Conservation (phyloP, 2,888 invertebrate genomes). For the Sarcophaga subvicina region DNA sequence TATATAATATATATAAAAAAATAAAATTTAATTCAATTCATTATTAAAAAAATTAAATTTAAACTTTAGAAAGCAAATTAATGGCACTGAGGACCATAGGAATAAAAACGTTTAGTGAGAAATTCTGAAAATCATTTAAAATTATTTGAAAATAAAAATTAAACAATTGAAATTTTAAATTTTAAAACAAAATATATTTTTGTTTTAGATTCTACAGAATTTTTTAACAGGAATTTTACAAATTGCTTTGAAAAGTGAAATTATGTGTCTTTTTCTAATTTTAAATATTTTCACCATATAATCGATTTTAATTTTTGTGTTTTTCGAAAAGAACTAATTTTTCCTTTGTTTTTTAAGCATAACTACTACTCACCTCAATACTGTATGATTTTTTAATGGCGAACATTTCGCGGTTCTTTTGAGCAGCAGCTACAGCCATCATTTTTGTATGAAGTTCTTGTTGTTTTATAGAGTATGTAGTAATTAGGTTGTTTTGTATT, state of each 20-base stretch:
- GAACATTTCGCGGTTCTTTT: slow-evolving; percentile 97
- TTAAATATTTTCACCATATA: too few relatives aligned
- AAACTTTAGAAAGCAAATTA: not conserved
- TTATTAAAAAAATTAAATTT: not conserved
- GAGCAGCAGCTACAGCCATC: slow-evolving; percentile 95
- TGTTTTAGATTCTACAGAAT: too few relatives aligned
- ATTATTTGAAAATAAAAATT: too few relatives aligned
- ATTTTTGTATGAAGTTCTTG: slow-evolving; percentile 80
- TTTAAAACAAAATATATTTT: too few relatives aligned
- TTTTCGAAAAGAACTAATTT: too few relatives aligned
- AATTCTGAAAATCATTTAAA: not conserved
- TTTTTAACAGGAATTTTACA: too few relatives aligned
- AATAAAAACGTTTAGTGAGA: too few relatives aligned
- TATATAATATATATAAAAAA: not conserved
- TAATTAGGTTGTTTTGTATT: slow-evolving; percentile 42
- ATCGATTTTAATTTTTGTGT: too few relatives aligned
- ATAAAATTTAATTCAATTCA: not conserved
- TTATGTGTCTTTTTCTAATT: too few relatives aligned
- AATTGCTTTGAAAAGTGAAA: too few relatives aligned
- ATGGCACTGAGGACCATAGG: not conserved
- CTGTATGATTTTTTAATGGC: slow-evolving; percentile 98
- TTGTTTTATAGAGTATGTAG: slow-evolving; percentile 67
- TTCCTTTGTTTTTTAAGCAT: not conserved
- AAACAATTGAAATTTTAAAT: too few relatives aligned
- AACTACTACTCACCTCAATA: slow-evolving; percentile 91